Base-by-base conservation (phyloP, 1,140 invertebrate species). In the Neodiprion virginianus region DNA sequence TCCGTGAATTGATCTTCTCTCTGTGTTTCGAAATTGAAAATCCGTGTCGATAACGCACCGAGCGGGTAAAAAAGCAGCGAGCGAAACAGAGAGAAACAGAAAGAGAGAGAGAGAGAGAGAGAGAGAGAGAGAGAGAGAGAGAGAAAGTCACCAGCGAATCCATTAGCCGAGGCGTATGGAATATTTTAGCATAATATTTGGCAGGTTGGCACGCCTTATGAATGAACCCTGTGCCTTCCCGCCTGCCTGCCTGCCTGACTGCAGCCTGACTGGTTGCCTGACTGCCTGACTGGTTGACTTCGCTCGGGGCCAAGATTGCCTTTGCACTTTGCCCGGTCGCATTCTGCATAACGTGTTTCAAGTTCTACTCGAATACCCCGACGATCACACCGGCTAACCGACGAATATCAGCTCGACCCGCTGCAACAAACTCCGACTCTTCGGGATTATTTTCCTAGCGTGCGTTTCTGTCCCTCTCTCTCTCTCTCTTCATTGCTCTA, bases 151-250 rank as follows among this genome's bases (percentile, higher is more conserved):
- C 28, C 28, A 40, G 76, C 75, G 80, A 84, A 84, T 84, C 81
- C 83, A 84, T 84, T 84, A 84, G 67, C 72, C 65, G 50, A 72
- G 72, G 73, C 76, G 81, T 77, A 78, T 77, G 28, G 82, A 84
- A 84, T 84, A 84, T 83, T 84, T 84, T 84, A 84, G 81, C 82
- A 84, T 84, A 84, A 84, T 84, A 82, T 84, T 84, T 82, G 81
- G 83, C 83, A 84, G 82, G 82, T 84, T 84, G 82, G 83, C 82
- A 84, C 81, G 81, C 79, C 82, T 84, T 77, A 79, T 74, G 78
- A 78, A 81, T 71, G 67, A 73, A 77, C 76, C 79, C 47, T 17
- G 53, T 14, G 53, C 53, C 53, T 61, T 5, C 53, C 11, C 8
- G 53, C 53, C 11, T 61, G 53, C 11, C 53, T 61, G 53, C 53